A percentile compares a stretch with the other conserved stretches of the same genome.
Conservation (phyloP, 1,140 invertebrate species). For the Himalopsyche phryganea region DNA sequence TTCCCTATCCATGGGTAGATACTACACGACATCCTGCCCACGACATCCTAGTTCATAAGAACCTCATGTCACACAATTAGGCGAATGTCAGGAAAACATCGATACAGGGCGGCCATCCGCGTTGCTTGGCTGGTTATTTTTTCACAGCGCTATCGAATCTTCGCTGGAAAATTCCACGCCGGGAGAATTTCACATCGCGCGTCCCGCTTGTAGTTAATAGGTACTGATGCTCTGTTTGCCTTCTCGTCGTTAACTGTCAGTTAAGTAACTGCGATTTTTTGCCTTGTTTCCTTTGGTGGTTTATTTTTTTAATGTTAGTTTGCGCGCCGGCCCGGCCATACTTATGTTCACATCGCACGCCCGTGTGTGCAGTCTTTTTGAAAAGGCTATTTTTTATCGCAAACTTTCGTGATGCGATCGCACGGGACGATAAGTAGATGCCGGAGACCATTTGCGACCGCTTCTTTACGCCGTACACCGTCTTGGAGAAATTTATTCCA, state of each 20-base stretch:
- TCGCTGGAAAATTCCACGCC: too few species aligned
- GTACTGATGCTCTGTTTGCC: conserved; percentile 6
- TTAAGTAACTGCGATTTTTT: conserved; percentile 4
- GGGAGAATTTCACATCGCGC: conserved; percentile 9
- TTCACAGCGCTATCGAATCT: neutral
- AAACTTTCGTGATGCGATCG: conserved; percentile 17
- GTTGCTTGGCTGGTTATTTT: neutral
- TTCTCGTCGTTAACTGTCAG: conserved; percentile 12
- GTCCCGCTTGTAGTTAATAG: conserved; percentile 3
- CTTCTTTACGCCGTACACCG: too few species aligned
- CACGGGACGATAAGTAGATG: conserved; percentile 6
- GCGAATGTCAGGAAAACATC: too few species aligned
- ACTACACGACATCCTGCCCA: conserved; percentile 4
- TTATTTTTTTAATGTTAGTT: neutral
- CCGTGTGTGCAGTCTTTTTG: neutral
- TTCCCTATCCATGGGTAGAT: neutral
- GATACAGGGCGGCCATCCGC: neutral
- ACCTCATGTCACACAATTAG: conserved; percentile 15
- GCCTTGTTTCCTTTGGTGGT: neutral
- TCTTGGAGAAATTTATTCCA: neutral
- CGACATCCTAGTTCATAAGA: conserved; percentile 13
- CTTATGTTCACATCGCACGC: neutral
- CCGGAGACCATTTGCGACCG: neutral
- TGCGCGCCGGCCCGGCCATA: neutral
- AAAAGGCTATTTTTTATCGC: conserved; percentile 13